phyloP scores from a whole-genome alignment of 2,797 vertebrate genomes.

The Alexandromys oeconomus region DNA sequence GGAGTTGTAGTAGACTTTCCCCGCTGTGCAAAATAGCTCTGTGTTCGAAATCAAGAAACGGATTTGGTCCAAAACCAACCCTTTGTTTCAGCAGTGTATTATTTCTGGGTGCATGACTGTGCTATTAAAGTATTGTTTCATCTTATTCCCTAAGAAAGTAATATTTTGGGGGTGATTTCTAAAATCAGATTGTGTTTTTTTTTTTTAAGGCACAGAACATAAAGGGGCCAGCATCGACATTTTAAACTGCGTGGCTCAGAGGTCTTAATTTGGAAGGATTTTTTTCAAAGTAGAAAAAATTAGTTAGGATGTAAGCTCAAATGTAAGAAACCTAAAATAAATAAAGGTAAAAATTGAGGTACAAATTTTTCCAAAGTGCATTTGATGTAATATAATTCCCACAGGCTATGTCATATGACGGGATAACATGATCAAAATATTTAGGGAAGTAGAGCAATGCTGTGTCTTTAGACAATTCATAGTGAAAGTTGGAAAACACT shows the following conservation, averaged over 20 bases:
- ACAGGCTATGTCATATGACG: background rate
- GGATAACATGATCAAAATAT: conserved; percentile 1
- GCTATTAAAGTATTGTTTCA: background rate
- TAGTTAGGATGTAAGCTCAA: conserved; percentile 45
- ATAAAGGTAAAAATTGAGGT: conserved; percentile 55
- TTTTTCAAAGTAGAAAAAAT: conserved; percentile 2
- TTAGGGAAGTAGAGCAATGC: conserved; percentile 12
- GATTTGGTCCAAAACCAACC: background rate
- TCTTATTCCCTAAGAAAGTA: conserved; percentile 30
- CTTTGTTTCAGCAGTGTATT: conserved; percentile 15
- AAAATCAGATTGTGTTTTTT: background rate
- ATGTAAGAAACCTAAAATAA: conserved; percentile 51
- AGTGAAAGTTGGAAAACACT: background rate
- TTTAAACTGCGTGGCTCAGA: background rate
- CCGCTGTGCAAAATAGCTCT: background rate
- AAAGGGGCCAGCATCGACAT: background rate
- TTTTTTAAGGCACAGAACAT: background rate
- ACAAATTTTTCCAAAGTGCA: conserved; percentile 41
- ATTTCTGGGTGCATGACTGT: background rate
- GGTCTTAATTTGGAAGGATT: background rate
- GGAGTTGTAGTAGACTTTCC: background rate
- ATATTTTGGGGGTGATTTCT: conserved; percentile 1
- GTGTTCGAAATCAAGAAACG: conserved; percentile 28
- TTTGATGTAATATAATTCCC: conserved; percentile 5
- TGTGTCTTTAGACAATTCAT: background rate